Evolutionary conservation across 2,797 vertebrate species (phyloP), one percentile per base, ranked within the genome.

Genomic region (Coregonus suidteri): DNA sequence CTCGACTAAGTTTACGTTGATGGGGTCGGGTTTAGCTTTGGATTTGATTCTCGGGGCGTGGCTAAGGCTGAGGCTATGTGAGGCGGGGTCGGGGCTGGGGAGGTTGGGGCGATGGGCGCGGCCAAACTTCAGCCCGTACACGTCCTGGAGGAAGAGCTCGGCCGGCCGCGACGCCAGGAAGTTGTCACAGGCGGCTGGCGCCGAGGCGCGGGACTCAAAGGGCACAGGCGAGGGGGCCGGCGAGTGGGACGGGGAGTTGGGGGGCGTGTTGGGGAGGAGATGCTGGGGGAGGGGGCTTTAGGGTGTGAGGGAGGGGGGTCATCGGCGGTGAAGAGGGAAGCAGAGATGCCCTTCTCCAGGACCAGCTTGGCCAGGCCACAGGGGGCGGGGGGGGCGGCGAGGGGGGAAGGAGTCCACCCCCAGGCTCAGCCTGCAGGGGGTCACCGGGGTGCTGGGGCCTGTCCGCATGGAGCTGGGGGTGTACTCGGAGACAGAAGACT

Each of bases 161-260:
- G 97, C 96, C 0, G 98, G 98, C 31, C 97, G 94, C 0, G 98
- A 99, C 0, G 97, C 96, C 14, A 99, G 91, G 85, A 99, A 99
- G 64, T 96, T 99, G 88, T 99, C 97, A 64, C n/a, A 64, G 7
- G 59, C 9, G 1, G 89, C 87, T 31, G 88, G 62, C 0, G 89
- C 88, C 81, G 89, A 16, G 13, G 91, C 83, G 77, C 91, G 94
- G 72, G 93, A 70, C 74, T 98, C 96, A 6, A 92, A 89, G 0
- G 93, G 92, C 1, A 91, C 87, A 0, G 95, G 96, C 18, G 96
- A 96, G 66, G 94, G 88, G 79, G 92, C 83, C 0, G 95, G 96
- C 0, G 97, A 97, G 68, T 35, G 94, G 0, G 82, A 93, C 0
- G 97, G 96, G 56, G 97, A 98, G 91, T 97, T 97, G 2, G 96